Base-by-base conservation (phyloP, 2,113 vertebrate genomes). In the Trinectes maculatus region DNA sequence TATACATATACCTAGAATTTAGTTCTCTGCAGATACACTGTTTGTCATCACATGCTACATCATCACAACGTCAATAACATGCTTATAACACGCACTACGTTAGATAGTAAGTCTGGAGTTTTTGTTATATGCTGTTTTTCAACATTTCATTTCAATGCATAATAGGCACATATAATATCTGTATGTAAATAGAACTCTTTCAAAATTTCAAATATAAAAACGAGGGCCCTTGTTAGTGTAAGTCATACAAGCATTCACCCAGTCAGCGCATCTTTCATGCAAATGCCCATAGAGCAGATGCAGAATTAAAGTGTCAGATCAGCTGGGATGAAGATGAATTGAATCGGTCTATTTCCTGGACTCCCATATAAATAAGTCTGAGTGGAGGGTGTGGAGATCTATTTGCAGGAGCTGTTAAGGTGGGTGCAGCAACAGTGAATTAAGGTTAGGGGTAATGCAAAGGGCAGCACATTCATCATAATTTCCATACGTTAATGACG, bases 391-490 rank as follows among this genome's bases (percentile, higher is more conserved):
- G 57, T 54, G 22, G 1, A 1, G 22, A 19, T 56, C 66, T 43
- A 59, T 65, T 49, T 71, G 59, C 49, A 19, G 54, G 21, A n/a
- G 39, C 21, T 56, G 31, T 53, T 34, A 33, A 59, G 28, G 28
- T 29, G 26, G 24, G 49, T 43, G 34, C 11, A 22, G 34, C 29
- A 55, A 31, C 70, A 29, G 69, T 82, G 66, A 66, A 82, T 76
- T 48, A 62, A 65, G 58, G 60, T 67, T 42, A 24, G 49, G 71
- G 74, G 83, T 76, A 79, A 85, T 77, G 74, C 58, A 63, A 51
- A 78, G 66, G 51, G 52, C n/a, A 16, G 60, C 39, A 36, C 55
- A 55, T 89, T 69, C 51, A 74, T 87, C 60, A 79, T 71, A n/a
- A n/a, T n/a, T n/a, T n/a, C n/a, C n/a, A n/a, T 47, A 58, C 68